Percentiles rank a stretch among this genome's conserved stretches.
Evolutionary conservation across 1,140 invertebrate genomes (phyloP).

Genomic region (Zaprionus vittiger): DNA sequence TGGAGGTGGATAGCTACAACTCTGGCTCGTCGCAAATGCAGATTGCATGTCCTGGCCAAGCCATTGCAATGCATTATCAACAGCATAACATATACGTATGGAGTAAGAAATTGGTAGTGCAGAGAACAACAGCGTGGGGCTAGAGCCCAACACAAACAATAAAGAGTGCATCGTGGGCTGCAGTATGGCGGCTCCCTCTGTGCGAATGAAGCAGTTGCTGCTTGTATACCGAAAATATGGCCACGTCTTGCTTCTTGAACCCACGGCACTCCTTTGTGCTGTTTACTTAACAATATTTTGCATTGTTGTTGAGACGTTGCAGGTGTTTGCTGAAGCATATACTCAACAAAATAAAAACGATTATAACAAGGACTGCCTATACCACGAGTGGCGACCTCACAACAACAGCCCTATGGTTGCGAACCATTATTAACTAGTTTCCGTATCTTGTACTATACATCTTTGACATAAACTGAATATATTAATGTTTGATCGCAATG

Average conservation of each 20-base stretch:
- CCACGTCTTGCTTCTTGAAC: constrained; percentile 20
- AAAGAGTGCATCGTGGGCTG: constrained; percentile 48
- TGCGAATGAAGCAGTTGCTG: constrained; percentile 54
- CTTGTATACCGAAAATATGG: constrained; percentile 74
- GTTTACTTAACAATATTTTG: constrained; percentile 73
- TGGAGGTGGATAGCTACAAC: neutral
- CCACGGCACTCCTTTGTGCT: constrained; percentile 28
- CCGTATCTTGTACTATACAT: neutral
- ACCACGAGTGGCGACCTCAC: constrained; percentile 30
- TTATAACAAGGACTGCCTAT: constrained; percentile 12
- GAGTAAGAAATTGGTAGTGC: too few species aligned
- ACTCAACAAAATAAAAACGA: constrained; percentile 59
- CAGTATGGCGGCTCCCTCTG: neutral
- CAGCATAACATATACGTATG: constrained; percentile 1
- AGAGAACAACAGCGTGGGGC: constrained; percentile 36
- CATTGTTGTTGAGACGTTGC: constrained; percentile 80
- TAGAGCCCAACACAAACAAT: constrained; percentile 73
- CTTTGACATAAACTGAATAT: neutral
- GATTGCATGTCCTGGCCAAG: constrained; percentile 69
- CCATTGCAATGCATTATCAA: constrained; percentile 63
- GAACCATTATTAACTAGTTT: constrained; percentile 2
- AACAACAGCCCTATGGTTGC: neutral
- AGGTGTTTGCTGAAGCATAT: constrained; percentile 78
- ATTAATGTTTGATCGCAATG: neutral
- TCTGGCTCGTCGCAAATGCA: constrained; percentile 53